Evolutionary conservation across 1,140 invertebrate species (phyloP), one percentile per base, ranked within the genome.

Genomic region (Eumaeus atala): DNA sequence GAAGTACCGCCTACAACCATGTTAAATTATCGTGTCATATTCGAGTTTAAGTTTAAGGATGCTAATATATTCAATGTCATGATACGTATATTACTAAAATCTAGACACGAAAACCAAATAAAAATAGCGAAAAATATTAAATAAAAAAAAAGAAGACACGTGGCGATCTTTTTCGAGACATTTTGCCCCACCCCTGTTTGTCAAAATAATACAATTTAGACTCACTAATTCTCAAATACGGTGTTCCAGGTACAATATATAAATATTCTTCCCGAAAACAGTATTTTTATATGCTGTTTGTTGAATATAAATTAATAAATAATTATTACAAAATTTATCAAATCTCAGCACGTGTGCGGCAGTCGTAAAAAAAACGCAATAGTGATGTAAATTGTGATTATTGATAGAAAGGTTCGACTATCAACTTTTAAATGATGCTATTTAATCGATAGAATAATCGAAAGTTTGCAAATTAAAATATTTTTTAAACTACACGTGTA

Each of bases 321-420:
- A 72, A 73, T 74, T 61, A 64, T 58, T 71, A 72, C 80, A 70
- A 83, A 84, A 83, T 80, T 83, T 77, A 72, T 81, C 74, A 84
- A 84, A 80, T 77, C 70, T 74, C 73, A 73, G 81, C 81, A 86
- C 83, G 79, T 86, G 83, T 86, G 77, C 81, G 77, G 77, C 76
- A 73, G 78, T 70, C 70, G 71, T n/a, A n/a, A n/a, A 78, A 70
- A 81, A 81, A 84, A 80, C 74, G 82, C 79, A 81, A 72, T 64
- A 64, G 62, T 54, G 62, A 49, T 55, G 54, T 12, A n/a, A n/a
- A n/a, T n/a, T n/a, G n/a, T n/a, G 34, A 42, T 7, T 47, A 35
- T 35, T 7, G 9, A 10, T n/a, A 37, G 9, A 1, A 37, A 37
- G 3, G 8, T 37, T 44, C 40, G 21, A 28, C 21, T 28, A 28